These are phyloP conservation scores for Halyomorpha halys DNA, from an alignment of 1,140 invertebrate genomes.

Conservation along the genomic window DNA sequence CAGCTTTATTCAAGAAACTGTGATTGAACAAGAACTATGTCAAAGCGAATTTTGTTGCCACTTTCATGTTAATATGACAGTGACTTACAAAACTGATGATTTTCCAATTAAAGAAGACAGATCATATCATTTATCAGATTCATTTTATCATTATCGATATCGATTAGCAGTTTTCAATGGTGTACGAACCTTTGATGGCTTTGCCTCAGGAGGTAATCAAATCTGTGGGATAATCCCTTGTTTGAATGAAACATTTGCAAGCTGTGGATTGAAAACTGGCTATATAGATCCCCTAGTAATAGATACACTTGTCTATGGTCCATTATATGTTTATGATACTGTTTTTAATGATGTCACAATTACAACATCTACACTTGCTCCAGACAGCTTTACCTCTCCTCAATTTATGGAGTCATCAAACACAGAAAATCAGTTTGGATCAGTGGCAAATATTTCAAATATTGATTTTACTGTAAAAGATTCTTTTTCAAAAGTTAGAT, in stretches of 20 bases:
- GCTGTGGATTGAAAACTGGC: conserved; percentile 9
- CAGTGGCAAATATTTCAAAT: background rate
- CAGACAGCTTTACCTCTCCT: background rate
- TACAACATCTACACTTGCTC: background rate
- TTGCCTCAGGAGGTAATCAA: conserved; percentile 6
- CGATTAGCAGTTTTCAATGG: conserved; percentile 10
- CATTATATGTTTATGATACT: background rate
- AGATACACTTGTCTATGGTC: background rate
- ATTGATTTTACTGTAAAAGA: background rate
- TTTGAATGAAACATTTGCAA: background rate
- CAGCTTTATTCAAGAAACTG: too few species aligned
- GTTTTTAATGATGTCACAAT: background rate
- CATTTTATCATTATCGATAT: background rate
- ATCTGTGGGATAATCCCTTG: conserved; percentile 6
- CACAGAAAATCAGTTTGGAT: background rate
- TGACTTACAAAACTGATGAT: background rate
- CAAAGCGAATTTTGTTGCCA: conserved; percentile 4
- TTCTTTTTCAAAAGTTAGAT: background rate
- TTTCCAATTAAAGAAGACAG: background rate
- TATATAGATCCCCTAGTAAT: background rate
- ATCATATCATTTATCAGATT: background rate
- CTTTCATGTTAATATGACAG: background rate
- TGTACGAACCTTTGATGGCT: background rate
- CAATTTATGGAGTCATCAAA: background rate
- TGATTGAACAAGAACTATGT: background rate